Base-by-base conservation (phyloP, 2,888 invertebrate genomes). In the Amitus sp. region DNA sequence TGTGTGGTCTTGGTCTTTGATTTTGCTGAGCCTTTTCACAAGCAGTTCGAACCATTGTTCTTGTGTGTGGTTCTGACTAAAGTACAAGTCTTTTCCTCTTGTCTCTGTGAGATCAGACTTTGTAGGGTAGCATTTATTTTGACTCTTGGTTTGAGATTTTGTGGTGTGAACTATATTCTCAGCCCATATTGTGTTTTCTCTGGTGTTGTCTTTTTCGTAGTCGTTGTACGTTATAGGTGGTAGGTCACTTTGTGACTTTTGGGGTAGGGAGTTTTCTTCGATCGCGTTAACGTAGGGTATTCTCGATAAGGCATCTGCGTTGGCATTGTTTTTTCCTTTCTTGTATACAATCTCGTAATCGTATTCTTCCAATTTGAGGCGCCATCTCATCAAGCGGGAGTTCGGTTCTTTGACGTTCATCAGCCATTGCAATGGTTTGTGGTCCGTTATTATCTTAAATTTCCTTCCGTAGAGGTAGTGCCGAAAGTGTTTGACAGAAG, bases 341-440 rank as follows among this genome's bases (percentile, higher is more conserved):
- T 74, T 74, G 30, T 78, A 77, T 3, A 62, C n/a, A 0, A 79
- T 73, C 52, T 73, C 66, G 37, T 73, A 77, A 10, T 71, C 64
- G 49, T 71, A 75, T 47, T 76, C 75, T 55, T 67, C 67, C 1
- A 77, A 47, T 54, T 64, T 56, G 2, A 77, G 42, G 4, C 71
- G 37, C 76, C 74, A 78, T 13, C 72, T 42, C 1, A 69, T 55
- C 42, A 77, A 37, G 23, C 71, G 57, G 2, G 71, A 71, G n/a
- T n/a, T n/a, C n/a, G n/a, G n/a, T n/a, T n/a, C n/a, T n/a, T n/a
- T n/a, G n/a, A n/a, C n/a, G n/a, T n/a, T n/a, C n/a, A n/a, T n/a
- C 4, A 37, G 7, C 37, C 37, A 37, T 7, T 37, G 37, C 12
- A 20, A 15, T 10, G 56, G 50, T 28, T 27, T 23, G 12, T 61